Conservation (phyloP, 2,888 invertebrate genomes). For the Drosophila kambysellisi region DNA sequence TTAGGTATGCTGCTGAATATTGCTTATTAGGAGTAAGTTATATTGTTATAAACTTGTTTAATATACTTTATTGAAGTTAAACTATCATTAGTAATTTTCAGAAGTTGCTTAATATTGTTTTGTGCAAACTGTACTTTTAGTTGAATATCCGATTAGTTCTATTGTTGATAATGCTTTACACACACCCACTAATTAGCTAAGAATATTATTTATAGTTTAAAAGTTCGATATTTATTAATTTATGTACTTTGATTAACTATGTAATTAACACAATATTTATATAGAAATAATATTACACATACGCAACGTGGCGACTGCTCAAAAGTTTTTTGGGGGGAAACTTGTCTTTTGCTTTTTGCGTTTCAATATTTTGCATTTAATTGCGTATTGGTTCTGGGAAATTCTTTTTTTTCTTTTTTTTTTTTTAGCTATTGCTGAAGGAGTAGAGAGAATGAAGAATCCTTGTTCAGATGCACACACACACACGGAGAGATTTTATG, state of each 20-base stretch:
- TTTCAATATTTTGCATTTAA: constrained; percentile 29
- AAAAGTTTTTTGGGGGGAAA: background rate
- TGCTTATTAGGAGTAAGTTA: background rate
- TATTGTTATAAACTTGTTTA: background rate
- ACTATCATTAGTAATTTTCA: background rate
- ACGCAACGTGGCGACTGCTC: constrained; percentile 35
- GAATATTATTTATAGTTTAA: background rate
- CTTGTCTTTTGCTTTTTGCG: constrained; percentile 9
- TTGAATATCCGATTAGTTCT: background rate
- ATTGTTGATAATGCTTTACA: background rate
- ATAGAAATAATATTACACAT: constrained; percentile 19
- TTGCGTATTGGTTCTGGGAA: constrained; percentile 25
- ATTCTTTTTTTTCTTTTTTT: background rate
- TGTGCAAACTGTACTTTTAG: constrained; percentile 24
- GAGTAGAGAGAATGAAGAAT: constrained; percentile 15
- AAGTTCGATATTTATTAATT: constrained; percentile 7
- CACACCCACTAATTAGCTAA: constrained; percentile 2
- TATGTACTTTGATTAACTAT: background rate
- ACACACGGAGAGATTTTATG: constrained; percentile 43
- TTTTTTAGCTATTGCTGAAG: constrained; percentile 11
- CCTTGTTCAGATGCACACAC: constrained; percentile 5
- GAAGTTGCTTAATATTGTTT: constrained; percentile 4
- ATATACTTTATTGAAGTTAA: background rate
- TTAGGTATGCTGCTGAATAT: background rate
- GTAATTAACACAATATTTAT: background rate